Base-by-base conservation (phyloP, 2,797 vertebrate genomes). In the Leptatherina wallacei region DNA sequence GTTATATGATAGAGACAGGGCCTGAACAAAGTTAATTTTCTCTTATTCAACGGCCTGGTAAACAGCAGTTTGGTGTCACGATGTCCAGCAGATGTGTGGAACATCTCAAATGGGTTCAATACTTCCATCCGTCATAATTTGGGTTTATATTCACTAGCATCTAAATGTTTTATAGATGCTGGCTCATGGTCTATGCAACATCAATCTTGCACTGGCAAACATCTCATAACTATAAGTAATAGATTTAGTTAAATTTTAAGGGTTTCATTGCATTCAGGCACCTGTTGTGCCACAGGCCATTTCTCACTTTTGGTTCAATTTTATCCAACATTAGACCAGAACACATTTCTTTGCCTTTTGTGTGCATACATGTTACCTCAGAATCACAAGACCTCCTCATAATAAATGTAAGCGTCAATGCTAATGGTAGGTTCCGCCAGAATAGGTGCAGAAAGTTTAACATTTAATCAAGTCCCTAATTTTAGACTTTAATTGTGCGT, bases 401-500 rank as follows among this genome's bases (percentile, higher is more conserved):
- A 86, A 89, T 82, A 76, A 87, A 90, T 89, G 88, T 69, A 78
- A 77, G 80, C 66, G 71, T 88, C 80, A 84, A 71, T 69, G 77
- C 78, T 94, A 91, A 93, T 87, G 68, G 80, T 81, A 85, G 81
- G 73, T 85, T 80, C 77, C 73, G 84, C 79, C 71, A 82, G 89
- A 92, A 91, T 82, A 93, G 91, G 92, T 93, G 77, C 87, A 83
- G 82, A 90, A 90, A 89, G 82, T 94, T 95, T 89, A 94, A 94
- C 90, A 93, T 94, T 95, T 94, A 94, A 95, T 95, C 92, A 95
- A 83, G 82, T 57, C 22, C 77, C 94, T 94, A 95, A 93, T 92
- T 95, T 95, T 94, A 94, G 94, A 88, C 79, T 80, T 88, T 90
- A 93, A 94, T 94, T 92, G 90, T 85, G 82, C 64, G 36, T 84